These are phyloP conservation scores for Natrix natrix DNA, from an alignment of 2,797 vertebrate species.

Conservation along the genomic window DNA sequence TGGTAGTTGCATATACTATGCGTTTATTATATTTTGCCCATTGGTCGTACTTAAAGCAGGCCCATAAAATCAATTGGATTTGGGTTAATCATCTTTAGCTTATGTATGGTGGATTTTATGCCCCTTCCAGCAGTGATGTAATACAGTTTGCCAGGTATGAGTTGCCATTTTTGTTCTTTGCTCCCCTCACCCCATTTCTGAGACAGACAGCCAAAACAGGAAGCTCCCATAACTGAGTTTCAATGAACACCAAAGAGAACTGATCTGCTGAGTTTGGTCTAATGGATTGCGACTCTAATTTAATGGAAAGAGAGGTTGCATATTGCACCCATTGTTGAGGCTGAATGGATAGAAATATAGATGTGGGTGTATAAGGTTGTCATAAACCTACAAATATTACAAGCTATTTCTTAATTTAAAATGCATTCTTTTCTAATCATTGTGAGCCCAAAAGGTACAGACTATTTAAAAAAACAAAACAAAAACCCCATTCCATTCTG, in stretches of 20 bases:
- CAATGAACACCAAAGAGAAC: neutral
- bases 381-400: neutral
- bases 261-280: neutral
- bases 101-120: no score
- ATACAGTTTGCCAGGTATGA: neutral
- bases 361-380: neutral
- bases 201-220: neutral
- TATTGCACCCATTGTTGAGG: neutral
- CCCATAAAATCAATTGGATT: neutral
- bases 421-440: neutral
- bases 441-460: neutral
- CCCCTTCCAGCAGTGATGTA: neutral
- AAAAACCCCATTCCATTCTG: slow-evolving; percentile 16
- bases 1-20: neutral
- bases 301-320: neutral
- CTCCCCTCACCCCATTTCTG: neutral
- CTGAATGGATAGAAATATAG: neutral
- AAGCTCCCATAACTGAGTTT: neutral
- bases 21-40: neutral
- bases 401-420: neutral
- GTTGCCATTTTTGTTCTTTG: neutral
- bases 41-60: neutral
- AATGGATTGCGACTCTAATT: neutral
- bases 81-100: neutral
- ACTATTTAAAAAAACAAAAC: slow-evolving; percentile 27